Percentiles rank a stretch among this genome's conserved stretches.
Evolutionary conservation across 2,113 vertebrate species (phyloP).

Genomic region (Periophthalmodon schlosseri): DNA sequence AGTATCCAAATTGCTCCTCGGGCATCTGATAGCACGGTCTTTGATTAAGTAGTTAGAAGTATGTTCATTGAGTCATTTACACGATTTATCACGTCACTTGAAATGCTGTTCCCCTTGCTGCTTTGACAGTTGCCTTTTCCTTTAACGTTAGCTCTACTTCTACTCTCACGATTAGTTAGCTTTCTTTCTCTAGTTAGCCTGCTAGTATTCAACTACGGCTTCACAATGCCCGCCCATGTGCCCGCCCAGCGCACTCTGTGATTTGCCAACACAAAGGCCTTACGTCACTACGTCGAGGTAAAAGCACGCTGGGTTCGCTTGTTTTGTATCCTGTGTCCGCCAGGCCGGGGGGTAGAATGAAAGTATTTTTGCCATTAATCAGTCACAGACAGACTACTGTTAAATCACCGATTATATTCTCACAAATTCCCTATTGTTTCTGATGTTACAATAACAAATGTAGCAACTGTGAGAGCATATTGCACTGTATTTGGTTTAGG

Average conservation of each 20-base stretch:
- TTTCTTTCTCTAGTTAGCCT: conserved; percentile 75
- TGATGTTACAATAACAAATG: background rate
- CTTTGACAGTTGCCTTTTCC: conserved; percentile 68
- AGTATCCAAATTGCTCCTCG: conserved; percentile 73
- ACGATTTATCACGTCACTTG: conserved; percentile 26
- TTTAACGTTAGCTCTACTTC: conserved; percentile 65
- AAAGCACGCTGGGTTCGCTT: conserved; percentile 34
- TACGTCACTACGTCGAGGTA: conserved; percentile 49
- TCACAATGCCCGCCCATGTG: conserved; percentile 74
- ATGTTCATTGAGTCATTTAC: conserved; percentile 39
- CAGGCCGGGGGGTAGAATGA: background rate
- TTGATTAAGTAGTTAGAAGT: conserved; percentile 27
- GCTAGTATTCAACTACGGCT: conserved; percentile 71
- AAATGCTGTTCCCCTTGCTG: conserved; percentile 47
- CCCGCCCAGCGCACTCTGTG: conserved; percentile 67
- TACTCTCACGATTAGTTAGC: conserved; percentile 75
- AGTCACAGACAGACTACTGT: background rate
- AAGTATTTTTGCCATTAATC: background rate
- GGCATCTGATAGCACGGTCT: conserved; percentile 66
- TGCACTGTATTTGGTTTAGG: background rate
- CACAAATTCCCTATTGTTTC: background rate
- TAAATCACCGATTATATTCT: background rate
- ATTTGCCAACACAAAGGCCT: conserved; percentile 60
- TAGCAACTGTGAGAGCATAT: background rate
- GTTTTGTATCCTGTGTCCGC: conserved; percentile 15